Evolutionary conservation across 2,797 vertebrate genomes (phyloP).

Genomic region (Leptoclinus maculatus): DNA sequence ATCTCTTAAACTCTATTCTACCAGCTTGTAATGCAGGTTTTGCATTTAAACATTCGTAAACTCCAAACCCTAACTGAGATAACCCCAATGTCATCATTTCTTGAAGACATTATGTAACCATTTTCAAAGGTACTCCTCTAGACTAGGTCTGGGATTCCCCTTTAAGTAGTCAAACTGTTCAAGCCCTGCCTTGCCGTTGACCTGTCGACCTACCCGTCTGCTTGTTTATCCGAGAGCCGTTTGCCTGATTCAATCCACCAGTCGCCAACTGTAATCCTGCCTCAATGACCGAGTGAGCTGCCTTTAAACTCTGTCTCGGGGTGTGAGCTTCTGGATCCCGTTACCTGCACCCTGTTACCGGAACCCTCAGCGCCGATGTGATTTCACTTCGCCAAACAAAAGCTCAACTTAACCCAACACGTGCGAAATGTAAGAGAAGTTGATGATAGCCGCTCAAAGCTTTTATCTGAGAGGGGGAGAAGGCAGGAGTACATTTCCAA

Average conservation of each 20-base stretch:
- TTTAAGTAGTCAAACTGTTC: no score
- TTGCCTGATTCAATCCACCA: neutral
- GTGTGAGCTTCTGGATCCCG: constrained; percentile 5
- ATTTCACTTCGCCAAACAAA: constrained; percentile 32
- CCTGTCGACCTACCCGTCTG: neutral
- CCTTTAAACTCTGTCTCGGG: constrained; percentile 10
- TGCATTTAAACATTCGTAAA: neutral
- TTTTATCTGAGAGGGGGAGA: neutral
- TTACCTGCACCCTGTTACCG: constrained; percentile 26
- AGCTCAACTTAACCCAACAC: neutral
- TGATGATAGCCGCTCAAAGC: constrained; percentile 25
- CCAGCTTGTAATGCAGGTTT: neutral
- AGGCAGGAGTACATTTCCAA: constrained; percentile 8
- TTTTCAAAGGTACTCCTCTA: no score
- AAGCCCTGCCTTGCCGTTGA: no score
- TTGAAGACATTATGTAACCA: no score
- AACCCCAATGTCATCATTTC: neutral
- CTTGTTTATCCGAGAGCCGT: constrained; percentile 6
- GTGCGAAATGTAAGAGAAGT: constrained; percentile 36
- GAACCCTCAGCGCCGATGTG: constrained; percentile 1
- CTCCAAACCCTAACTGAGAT: neutral
- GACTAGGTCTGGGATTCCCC: no score
- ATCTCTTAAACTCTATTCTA: neutral
- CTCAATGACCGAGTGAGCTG: constrained; percentile 14
- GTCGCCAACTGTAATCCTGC: constrained; percentile 32